Evolutionary conservation across 2,888 invertebrate species (phyloP).

Genomic region (Scaptodrosophila latifasciaeformis): DNA sequence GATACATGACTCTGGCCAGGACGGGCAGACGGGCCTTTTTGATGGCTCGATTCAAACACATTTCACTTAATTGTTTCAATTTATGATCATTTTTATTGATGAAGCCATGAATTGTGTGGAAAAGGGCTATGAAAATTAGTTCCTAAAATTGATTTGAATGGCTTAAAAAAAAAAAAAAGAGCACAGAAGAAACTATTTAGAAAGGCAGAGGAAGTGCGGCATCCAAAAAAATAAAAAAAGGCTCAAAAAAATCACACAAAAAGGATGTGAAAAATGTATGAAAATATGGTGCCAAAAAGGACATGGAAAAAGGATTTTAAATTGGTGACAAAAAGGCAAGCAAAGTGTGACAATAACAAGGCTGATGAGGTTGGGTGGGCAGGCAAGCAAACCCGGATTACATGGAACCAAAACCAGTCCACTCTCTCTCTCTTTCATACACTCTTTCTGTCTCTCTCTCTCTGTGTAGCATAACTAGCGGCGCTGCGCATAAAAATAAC

Average conservation of each 20-base stretch:
- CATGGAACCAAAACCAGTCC: constrained; percentile 12
- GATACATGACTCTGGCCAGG: constrained; percentile 8
- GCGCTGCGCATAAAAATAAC: constrained; percentile 58
- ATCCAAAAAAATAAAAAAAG: constrained; percentile 2
- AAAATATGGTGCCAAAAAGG: constrained; percentile 23
- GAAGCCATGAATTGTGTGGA: not conserved
- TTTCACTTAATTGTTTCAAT: constrained; percentile 35
- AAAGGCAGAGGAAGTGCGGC: not conserved
- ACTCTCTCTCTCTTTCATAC: no score
- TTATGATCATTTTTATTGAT: constrained; percentile 20
- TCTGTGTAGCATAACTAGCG: constrained; percentile 49
- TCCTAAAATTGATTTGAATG: constrained; percentile 14
- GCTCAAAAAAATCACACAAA: not conserved
- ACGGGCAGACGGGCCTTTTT: not conserved
- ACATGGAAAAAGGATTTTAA: constrained; percentile 26
- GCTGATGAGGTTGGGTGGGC: not conserved
- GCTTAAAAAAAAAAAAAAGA: not conserved
- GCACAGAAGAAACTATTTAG: not conserved
- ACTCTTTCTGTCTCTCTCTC: constrained; percentile 20
- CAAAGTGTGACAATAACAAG: constrained; percentile 28
- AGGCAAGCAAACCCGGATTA: not conserved
- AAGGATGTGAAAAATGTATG: not conserved
- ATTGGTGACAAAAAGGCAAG: constrained; percentile 38
- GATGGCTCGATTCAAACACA: no score
- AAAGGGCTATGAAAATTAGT: constrained; percentile 20